Conservation (phyloP, 2,888 invertebrate species). For the Xestia rhomboidea region DNA sequence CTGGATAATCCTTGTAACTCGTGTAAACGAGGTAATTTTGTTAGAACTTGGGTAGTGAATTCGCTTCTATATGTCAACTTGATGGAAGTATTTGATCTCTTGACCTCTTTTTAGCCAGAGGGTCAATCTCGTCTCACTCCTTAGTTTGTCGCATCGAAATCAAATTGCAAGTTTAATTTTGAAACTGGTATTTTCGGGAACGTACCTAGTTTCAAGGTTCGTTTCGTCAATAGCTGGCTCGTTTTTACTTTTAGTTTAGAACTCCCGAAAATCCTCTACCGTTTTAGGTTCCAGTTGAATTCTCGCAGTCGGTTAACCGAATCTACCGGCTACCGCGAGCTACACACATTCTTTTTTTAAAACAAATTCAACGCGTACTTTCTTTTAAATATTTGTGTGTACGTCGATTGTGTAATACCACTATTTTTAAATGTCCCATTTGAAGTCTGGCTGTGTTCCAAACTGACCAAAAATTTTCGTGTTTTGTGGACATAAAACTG, state of each 20-base stretch:
- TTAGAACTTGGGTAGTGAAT: background rate
- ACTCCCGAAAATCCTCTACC: conserved; percentile 31
- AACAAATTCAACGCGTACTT: conserved; percentile 42
- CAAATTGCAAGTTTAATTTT: conserved; percentile 29
- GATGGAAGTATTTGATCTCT: conserved; percentile 31
- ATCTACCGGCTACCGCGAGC: conserved; percentile 20
- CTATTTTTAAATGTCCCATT: conserved; percentile 61
- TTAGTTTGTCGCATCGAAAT: conserved; percentile 25
- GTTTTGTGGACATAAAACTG: conserved; percentile 43
- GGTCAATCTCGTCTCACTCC: conserved; percentile 1
- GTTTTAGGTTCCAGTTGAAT: conserved; percentile 47
- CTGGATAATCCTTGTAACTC: conserved; percentile 14
- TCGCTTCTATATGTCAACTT: conserved; percentile 16
- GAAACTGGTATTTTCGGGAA: conserved; percentile 18
- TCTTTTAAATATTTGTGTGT: conserved; percentile 43
- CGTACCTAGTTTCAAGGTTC: no score
- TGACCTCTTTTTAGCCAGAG: conserved; percentile 36
- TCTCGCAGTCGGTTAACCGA: conserved; percentile 33
- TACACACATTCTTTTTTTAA: conserved; percentile 14
- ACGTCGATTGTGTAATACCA: conserved; percentile 50
- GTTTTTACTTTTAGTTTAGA: conserved; percentile 41
- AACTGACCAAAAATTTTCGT: conserved; percentile 42
- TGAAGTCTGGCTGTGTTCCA: conserved; percentile 62
- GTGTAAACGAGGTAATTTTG: conserved; percentile 32
- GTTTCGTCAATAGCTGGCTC: conserved; percentile 22